These are phyloP conservation scores for Ceratoteleas bidentatus DNA, from an alignment of 1,140 invertebrate genomes.

Conservation along the genomic window DNA sequence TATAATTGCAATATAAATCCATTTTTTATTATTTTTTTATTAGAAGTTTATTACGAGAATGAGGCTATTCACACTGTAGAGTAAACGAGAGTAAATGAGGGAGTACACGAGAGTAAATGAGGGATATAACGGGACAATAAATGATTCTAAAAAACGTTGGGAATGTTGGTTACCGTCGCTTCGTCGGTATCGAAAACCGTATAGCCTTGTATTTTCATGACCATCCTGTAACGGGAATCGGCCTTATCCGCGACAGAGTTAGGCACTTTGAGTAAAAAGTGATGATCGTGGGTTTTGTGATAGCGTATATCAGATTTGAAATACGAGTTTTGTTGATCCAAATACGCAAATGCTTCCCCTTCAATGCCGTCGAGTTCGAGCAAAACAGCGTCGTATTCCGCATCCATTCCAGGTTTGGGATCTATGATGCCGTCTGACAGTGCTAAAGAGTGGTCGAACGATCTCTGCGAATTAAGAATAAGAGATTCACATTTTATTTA, in stretches of 20 bases:
- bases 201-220: slow-evolving; percentile 92
- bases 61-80: no score
- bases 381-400: slow-evolving; percentile 91
- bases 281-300: slow-evolving; percentile 92
- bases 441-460: slow-evolving; percentile 95
- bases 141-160: no score
- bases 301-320: slow-evolving; percentile 86
- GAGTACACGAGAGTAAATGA: no score
- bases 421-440: slow-evolving; percentile 92
- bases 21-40: no score
- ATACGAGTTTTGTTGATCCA: slow-evolving; percentile 86
- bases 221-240: slow-evolving; percentile 88
- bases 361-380: slow-evolving; percentile 86
- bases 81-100: no score
- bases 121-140: no score
- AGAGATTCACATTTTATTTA: no score
- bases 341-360: slow-evolving; percentile 86
- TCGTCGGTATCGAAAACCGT: slow-evolving; percentile 91
- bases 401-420: slow-evolving; percentile 91
- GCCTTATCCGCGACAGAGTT: slow-evolving; percentile 87
- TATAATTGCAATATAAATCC: no score
- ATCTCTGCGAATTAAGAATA: slow-evolving; percentile 80
- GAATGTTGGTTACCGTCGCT: slow-evolving; percentile 83
- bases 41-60: no score
- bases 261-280: slow-evolving; percentile 96